These are phyloP conservation scores for Sclerodermus sp. DNA, from an alignment of 2,888 invertebrate species.

Conservation along the genomic window DNA sequence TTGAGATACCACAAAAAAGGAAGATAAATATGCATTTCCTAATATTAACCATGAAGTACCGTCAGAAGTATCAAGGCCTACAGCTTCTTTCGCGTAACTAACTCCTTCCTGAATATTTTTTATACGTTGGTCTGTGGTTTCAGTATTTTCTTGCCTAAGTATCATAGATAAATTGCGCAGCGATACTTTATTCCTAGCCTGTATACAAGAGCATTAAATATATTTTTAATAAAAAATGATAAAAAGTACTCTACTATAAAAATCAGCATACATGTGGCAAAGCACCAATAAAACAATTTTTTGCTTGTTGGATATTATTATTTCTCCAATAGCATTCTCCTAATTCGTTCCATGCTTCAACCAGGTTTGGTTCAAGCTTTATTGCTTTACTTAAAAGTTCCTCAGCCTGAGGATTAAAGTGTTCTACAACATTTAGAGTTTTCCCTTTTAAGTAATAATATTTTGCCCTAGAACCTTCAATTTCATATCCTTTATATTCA, in stretches of 20 bases:
- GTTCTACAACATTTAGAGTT: constrained; percentile 71
- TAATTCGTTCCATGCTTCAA: constrained; percentile 86
- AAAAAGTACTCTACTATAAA: not conserved
- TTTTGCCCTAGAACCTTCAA: constrained; percentile 60
- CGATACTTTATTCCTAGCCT: constrained; percentile 75
- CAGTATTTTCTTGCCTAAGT: constrained; percentile 67
- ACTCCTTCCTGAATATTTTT: constrained; percentile 73
- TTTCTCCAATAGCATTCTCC: constrained; percentile 90
- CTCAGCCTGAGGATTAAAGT: constrained; percentile 71
- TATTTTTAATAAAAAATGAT: not conserved
- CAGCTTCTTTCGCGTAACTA: constrained; percentile 79
- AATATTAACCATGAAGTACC: constrained; percentile 82
- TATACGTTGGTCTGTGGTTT: constrained; percentile 60
- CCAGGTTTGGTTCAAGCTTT: constrained; percentile 77
- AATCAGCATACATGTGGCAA: constrained; percentile 65
- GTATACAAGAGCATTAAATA: constrained; percentile 23
- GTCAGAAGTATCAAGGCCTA: constrained; percentile 75
- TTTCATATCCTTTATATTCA: constrained; percentile 66
- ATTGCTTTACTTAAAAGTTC: constrained; percentile 80
- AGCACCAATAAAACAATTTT: constrained; percentile 80
- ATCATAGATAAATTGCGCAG: constrained; percentile 82
- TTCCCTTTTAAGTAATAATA: constrained; percentile 75
- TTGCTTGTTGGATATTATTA: constrained; percentile 76
- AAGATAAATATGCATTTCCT: constrained; percentile 82
- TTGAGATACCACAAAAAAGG: constrained; percentile 76